Conservation (phyloP, 2,113 vertebrate genomes). For the Actenoides hombroni region DNA sequence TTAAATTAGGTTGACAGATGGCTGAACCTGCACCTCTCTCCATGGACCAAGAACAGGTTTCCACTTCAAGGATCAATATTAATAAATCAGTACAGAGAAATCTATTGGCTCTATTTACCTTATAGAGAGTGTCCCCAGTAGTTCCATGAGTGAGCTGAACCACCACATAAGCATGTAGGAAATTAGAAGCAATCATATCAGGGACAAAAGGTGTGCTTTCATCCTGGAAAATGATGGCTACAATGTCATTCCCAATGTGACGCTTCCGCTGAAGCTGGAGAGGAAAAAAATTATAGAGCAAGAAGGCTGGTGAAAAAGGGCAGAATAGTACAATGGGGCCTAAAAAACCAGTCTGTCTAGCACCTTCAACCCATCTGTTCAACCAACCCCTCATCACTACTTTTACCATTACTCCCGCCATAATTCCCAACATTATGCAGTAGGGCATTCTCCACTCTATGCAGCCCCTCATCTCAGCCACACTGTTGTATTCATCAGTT, state of each 20-base stretch:
- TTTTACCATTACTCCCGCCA: not conserved
- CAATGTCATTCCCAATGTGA: slow-evolving; percentile 93
- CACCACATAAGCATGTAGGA: slow-evolving; percentile 88
- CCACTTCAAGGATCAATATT: not conserved
- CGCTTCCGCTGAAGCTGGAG: slow-evolving; percentile 89
- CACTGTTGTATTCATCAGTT: not conserved
- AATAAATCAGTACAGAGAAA: not conserved
- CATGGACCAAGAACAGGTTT: not conserved
- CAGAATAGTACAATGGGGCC: not conserved
- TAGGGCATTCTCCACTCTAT: not conserved
- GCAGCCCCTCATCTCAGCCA: not conserved
- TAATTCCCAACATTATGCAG: not conserved
- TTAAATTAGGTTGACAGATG: not conserved
- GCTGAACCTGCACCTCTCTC: not conserved
- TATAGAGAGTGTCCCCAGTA: slow-evolving; percentile 69
- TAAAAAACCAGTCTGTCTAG: not conserved
- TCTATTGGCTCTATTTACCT: slow-evolving; percentile 36
- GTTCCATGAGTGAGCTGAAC: slow-evolving; percentile 75
- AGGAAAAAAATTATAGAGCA: not conserved
- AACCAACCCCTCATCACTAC: not conserved
- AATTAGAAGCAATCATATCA: slow-evolving; percentile 89
- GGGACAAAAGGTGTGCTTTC: slow-evolving; percentile 85
- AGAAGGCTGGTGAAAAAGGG: not conserved
- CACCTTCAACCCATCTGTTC: not conserved
- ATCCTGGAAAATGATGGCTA: slow-evolving; percentile 88